phyloP scores from a whole-genome alignment of 2,113 vertebrate species.

The Dolichallabes microphthalmus region DNA sequence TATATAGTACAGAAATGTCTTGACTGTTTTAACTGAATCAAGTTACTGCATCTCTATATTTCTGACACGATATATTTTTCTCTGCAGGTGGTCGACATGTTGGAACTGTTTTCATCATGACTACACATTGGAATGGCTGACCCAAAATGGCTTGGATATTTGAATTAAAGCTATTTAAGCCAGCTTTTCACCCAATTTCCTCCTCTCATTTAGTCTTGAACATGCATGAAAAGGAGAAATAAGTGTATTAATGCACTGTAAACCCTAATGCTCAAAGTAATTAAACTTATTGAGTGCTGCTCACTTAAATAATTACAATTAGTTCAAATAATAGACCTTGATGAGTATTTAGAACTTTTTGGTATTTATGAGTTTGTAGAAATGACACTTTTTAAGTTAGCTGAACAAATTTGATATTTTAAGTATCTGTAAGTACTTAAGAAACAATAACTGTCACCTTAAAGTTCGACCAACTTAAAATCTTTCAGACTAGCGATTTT shows the following conservation, averaged over 20 bases:
- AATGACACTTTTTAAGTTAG: no score
- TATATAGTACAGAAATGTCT: not conserved
- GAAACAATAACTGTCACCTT: no score
- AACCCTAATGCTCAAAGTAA: no score
- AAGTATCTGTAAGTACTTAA: no score
- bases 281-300: no score
- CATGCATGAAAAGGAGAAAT: not conserved
- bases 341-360: no score
- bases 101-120: not conserved
- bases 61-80: not conserved
- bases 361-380: no score
- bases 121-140: not conserved
- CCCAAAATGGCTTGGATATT: not conserved
- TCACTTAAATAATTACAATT: no score
- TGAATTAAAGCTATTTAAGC: not conserved
- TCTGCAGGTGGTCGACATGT: not conserved
- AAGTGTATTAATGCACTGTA: not conserved
- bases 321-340: no score
- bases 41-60: not conserved
- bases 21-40: not conserved
- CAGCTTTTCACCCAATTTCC: not conserved
- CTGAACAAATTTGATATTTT: no score
- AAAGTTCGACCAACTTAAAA: no score
- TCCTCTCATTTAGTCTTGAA: not conserved
- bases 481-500: no score